phyloP scores from a whole-genome alignment of 2,797 vertebrate species.

The Nyctibius grandis region DNA sequence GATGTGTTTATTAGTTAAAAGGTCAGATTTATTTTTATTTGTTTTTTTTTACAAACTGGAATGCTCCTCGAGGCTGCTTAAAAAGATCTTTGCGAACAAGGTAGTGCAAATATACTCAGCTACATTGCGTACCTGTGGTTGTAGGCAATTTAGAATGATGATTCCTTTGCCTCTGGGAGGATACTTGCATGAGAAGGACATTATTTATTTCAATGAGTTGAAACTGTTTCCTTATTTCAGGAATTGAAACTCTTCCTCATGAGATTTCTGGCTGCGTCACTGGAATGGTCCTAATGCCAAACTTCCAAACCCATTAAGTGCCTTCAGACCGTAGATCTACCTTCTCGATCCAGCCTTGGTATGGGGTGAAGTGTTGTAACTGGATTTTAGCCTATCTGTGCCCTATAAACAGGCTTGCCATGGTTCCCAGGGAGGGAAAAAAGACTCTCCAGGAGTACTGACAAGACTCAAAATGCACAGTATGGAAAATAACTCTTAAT shows the following conservation, averaged over 20 bases:
- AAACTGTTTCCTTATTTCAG: background rate
- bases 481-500: background rate
- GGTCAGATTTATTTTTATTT: background rate
- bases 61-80: background rate
- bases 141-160: background rate
- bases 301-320: background rate
- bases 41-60: background rate
- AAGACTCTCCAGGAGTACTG: background rate
- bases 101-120: background rate
- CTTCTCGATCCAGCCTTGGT: rapidly evolving
- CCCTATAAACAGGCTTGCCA: background rate
- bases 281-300: background rate
- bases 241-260: background rate
- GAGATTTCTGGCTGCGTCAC: background rate
- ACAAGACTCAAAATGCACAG: background rate
- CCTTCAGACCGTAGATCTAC: background rate
- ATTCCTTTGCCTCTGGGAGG: background rate
- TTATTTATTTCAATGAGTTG: background rate
- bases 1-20: background rate
- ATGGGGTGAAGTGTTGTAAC: background rate
- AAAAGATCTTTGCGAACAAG: background rate
- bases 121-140: background rate
- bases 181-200: background rate
- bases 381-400: background rate
- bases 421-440: background rate